These are phyloP conservation scores for Characodon lateralis DNA, from an alignment of 2,797 vertebrate genomes.

Conservation along the genomic window DNA sequence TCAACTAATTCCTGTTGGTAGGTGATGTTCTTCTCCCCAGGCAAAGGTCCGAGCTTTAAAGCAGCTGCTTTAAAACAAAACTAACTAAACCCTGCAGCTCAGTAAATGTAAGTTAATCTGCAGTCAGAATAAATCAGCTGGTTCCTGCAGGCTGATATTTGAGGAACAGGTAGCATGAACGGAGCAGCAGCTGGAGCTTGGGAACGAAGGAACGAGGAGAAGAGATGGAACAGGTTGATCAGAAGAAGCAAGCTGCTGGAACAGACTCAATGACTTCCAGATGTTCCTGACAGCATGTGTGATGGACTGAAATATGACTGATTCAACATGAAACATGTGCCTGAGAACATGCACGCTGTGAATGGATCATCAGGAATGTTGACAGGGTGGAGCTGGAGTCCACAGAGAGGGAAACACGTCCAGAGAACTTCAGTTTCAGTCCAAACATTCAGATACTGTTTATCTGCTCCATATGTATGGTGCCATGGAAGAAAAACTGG, in stretches of 20 bases:
- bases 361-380: constrained; percentile 23
- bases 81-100: too few relatives aligned
- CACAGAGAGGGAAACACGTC: neutral
- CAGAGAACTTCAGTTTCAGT: neutral
- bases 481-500: too few relatives aligned
- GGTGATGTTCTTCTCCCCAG: too few relatives aligned
- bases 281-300: constrained; percentile 31
- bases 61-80: too few relatives aligned
- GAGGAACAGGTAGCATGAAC: constrained; percentile 13
- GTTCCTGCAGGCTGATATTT: neutral
- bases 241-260: constrained; percentile 36
- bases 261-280: constrained; percentile 39
- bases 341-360: constrained; percentile 22
- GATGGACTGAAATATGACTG: constrained; percentile 29
- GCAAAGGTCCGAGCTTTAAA: too few relatives aligned
- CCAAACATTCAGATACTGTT: neutral
- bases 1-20: too few relatives aligned
- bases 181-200: constrained; percentile 4
- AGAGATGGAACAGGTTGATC: constrained; percentile 30
- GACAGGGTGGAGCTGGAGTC: constrained; percentile 16
- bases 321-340: constrained; percentile 29
- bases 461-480: too few relatives aligned
- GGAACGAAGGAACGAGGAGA: constrained; percentile 8
- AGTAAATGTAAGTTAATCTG: neutral
- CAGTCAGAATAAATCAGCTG: constrained; percentile 6